Evolutionary conservation across 2,113 vertebrate genomes (phyloP).

Genomic region (Fregata magnificens): DNA sequence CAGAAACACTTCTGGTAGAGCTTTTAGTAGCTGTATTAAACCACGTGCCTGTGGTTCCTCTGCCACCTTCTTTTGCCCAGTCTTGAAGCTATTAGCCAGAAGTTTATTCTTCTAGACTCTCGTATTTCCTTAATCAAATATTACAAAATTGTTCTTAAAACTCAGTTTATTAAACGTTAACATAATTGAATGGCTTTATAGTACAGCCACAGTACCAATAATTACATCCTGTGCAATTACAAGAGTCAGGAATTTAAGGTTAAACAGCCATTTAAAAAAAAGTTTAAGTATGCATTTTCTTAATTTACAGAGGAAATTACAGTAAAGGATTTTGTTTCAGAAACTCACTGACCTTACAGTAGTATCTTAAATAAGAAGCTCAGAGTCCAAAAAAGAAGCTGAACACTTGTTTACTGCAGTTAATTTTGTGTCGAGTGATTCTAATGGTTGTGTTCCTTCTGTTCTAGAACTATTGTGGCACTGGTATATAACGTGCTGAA

Average conservation of each 20-base stretch:
- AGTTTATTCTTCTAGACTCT: neutral
- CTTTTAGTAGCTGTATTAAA: neutral
- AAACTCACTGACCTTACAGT: neutral
- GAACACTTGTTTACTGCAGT: neutral
- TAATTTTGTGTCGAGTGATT: neutral
- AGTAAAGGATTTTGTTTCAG: neutral
- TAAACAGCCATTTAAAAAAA: neutral
- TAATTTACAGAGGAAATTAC: neutral
- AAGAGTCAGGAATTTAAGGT: neutral
- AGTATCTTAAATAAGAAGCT: neutral
- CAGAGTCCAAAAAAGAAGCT: neutral
- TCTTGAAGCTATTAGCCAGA: neutral
- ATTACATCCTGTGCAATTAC: neutral
- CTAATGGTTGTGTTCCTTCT: neutral
- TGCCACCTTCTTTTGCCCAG: neutral
- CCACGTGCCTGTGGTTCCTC: neutral
- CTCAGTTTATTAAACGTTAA: neutral
- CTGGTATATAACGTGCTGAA: conserved; percentile 97
- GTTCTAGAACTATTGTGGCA: conserved; percentile 90
- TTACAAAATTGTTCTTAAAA: neutral
- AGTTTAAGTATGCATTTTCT: neutral
- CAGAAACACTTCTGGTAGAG: neutral
- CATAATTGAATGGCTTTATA: neutral
- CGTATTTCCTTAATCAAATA: neutral
- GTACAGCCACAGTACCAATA: neutral